Base-by-base conservation (phyloP, 1,140 invertebrate genomes). In the Drosophila nikananu region DNA sequence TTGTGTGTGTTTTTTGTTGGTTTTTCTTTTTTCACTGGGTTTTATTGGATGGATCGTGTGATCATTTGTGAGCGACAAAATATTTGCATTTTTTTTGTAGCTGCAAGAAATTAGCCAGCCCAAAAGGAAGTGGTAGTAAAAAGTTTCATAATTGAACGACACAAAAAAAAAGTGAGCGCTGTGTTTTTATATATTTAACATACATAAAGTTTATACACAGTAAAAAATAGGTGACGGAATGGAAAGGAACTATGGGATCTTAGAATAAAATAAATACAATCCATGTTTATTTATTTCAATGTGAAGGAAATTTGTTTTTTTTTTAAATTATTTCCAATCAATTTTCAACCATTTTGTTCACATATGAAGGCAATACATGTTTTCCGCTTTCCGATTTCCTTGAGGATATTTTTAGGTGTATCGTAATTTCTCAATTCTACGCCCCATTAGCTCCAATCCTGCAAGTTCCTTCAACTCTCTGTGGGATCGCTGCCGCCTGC, bases 401-500 rank as follows among this genome's bases (percentile, higher is more conserved):
- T 41, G 21, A 30, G 23, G 8, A 37, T 39, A 23, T 15, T 64
- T 41, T 41, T 42, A 25, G n/a, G 37, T 64, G 25, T 9, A 60
- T 42, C 27, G 23, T 41, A 66, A 51, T 68, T 30, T 48, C 27
- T 30, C 46, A 70, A 25, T 52, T 73, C 71, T 44, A 41, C 30
- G 71, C 25, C 35, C 37, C 39, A 72, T 72, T 71, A 37, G 70
- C 54, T 73, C 44, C 37, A 73, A 72, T 61, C 66, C 37, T 21
- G 9, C 17, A 73, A 74, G 71, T 74, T 74, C 71, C 49, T 74
- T 74, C 71, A 74, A 74, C 71, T 74, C 23, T 61, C 42, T 73
- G 5, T 42, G 66, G 19, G 61, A 49, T 58, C 51, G 15, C 19
- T 27, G 65, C 60, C 46, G 65, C 66, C 65, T 63, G 58, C 65